A percentile compares a stretch with the other conserved stretches of the same genome.
These are phyloP conservation scores for Beris morrisii DNA, from an alignment of 2,888 invertebrate species.

Conservation along the genomic window DNA sequence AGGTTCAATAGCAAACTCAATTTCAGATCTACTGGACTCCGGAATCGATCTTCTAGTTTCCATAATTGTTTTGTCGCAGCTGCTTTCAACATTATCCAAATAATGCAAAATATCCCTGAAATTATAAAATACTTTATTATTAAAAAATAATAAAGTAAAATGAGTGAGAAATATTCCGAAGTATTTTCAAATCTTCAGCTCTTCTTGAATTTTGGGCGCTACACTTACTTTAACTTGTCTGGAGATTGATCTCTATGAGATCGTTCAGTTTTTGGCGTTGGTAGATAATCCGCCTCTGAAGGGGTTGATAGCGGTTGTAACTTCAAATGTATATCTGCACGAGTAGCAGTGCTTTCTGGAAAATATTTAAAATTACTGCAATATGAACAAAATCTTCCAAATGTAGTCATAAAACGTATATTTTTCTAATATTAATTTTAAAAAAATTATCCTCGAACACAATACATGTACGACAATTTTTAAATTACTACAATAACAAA, in stretches of 20 bases:
- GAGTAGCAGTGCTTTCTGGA: constrained; percentile 4
- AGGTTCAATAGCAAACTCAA: constrained; percentile 54
- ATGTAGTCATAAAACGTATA: no score
- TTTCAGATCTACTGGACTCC: constrained; percentile 52
- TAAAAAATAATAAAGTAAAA: no score
- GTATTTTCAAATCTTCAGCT: neutral
- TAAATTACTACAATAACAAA: no score
- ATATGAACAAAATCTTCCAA: no score
- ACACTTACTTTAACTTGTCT: constrained; percentile 40
- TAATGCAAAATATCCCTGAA: constrained; percentile 54
- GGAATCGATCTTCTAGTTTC: constrained; percentile 53
- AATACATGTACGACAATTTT: no score
- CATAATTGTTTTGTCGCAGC: constrained; percentile 54
- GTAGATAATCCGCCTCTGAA: neutral
- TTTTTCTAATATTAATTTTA: no score
- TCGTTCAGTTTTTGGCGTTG: constrained; percentile 14
- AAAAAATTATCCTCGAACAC: no score
- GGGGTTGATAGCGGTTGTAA: constrained; percentile 22
- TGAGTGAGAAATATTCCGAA: neutral
- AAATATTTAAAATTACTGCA: neutral
- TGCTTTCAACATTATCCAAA: constrained; percentile 55
- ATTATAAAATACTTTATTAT: no score
- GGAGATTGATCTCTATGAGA: constrained; percentile 13
- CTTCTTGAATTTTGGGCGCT: neutral
- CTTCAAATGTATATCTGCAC: constrained; percentile 28